Evolutionary conservation across 2,113 vertebrate species (phyloP), one percentile per base, ranked within the genome.

Genomic region (Nibea coibor): DNA sequence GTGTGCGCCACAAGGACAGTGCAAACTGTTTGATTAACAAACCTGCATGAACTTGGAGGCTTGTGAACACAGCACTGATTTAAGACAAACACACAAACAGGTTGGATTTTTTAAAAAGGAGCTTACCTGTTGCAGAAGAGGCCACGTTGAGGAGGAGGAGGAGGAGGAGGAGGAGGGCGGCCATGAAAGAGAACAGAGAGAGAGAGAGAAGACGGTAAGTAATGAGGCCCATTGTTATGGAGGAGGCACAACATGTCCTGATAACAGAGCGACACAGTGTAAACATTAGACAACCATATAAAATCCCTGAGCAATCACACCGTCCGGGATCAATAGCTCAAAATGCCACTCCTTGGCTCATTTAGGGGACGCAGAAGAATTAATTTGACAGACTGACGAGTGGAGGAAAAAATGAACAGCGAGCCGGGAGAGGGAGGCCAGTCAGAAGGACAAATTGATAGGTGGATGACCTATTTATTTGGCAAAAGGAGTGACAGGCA

Each of bases 121-220:
- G 47, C 89, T 90, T 89, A 92, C 92, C 92, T 93, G 87, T 75
- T 81, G 67, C 57, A 74, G 72, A 50, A 48, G 66, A 79, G 51
- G 24, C 48, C 71, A 42, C 1, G 31, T 2, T 19, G 50, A 72
- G 20, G 31, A 75, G 59, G 43, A 66, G 12, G 64, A 68, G 3
- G 62, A 12, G 58, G 66, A 75, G 61, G 43, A 66, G 12, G 64
- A 71, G 3, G 62, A 12, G 58, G 66, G 22, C 3, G 4, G 31
- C 51, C 78, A 70, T 87, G 83, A 42, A 82, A 79, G 51, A 76
- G 63, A 84, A 59, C 62, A 65, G 1, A 73, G 24, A 78, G 51
- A 71, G 51, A 71, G 28, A 83, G 22, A 81, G 31, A 57, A 58
- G 31, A 78, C n/a, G 24, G 48, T 88, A 69, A 90, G 75, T 87